Evolutionary conservation across 1,140 invertebrate genomes (phyloP), one percentile per base, ranked within the genome.

Genomic region (Oppia nitens): DNA sequence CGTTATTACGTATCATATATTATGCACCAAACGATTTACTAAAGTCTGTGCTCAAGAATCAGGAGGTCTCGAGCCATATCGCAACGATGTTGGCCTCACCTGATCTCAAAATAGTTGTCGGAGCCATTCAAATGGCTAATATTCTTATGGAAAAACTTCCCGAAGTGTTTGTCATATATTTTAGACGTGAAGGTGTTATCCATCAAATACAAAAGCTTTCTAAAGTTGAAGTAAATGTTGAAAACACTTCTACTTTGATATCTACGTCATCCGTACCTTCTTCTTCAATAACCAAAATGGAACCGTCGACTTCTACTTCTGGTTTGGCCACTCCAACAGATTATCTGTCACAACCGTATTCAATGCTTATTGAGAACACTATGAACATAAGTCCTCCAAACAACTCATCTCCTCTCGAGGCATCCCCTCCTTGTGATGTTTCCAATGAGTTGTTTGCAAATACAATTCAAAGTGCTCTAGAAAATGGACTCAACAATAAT

Each of bases 41-140:
- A 14, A 66, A 78, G 73, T 83, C 85, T 66, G 87, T 93, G 55
- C 74, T 95, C 9, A 89, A 90, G 70, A 87, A 87, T 71, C 89
- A 95, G 77, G 78, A 90, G 60, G 89, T 97, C 21, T 93, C 91
- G 23, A 95, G 90, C 65, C 91, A 97, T 70, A 90, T 97, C 67
- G 92, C 93, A 32, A 89, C 90, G 47, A 97, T 97, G 93, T 80
- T 98, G 78, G 91, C 91, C 0, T 95, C 92, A 0, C 85, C 83
- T 47, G 92, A 97, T 76, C 75, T 95, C 49, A 81, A 90, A 67
- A 95, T 97, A 66, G 90, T 96, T 24, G 92, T 97, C 51, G 89
- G 89, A 55, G 91, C 91, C n/a, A 73, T 97, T 47, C 93, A 98
- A 74, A 87, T 98, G 80, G 87, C 89, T 20, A 87, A 92, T 70